Evolutionary conservation across 2,797 vertebrate genomes (phyloP).

Genomic region (Cuculus canorus): DNA sequence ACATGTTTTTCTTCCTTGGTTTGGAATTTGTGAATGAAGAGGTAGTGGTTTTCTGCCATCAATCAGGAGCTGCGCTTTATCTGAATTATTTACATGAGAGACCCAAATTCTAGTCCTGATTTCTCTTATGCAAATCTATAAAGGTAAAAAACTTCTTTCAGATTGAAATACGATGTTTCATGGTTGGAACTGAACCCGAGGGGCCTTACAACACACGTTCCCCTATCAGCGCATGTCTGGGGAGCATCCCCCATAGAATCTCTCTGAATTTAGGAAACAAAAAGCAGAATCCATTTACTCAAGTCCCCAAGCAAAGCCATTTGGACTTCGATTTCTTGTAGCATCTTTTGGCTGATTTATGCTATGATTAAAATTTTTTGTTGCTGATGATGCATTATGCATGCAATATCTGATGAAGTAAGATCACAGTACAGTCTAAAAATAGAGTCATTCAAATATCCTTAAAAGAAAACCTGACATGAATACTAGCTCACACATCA

Average conservation of each 20-base stretch:
- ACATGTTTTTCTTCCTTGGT: not conserved
- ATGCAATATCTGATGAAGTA: conserved; percentile 57
- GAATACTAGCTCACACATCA: conserved; percentile 51
- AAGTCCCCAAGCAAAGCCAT: conserved; percentile 7
- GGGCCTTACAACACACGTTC: not conserved
- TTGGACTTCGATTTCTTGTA: conserved; percentile 47
- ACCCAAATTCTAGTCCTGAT: not conserved
- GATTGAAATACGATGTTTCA: not conserved
- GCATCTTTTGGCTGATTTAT: conserved; percentile 35
- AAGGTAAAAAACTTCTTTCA: not conserved
- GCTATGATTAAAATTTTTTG: conserved; percentile 35
- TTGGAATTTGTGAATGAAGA: conserved; percentile 26
- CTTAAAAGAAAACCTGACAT: conserved; percentile 62
- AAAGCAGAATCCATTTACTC: conserved; percentile 6
- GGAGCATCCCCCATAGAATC: not conserved
- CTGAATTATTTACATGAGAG: not conserved
- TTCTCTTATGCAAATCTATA: not conserved
- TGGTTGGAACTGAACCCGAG: not conserved
- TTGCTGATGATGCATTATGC: conserved; percentile 59
- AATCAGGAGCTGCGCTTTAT: not conserved
- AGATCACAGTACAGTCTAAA: conserved; percentile 61
- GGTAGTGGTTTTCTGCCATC: not conserved
- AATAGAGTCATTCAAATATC: conserved; percentile 60
- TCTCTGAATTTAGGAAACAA: conserved; percentile 1
- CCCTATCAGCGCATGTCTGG: not conserved